These are phyloP conservation scores for Sinocyclocheilus maitianheensis DNA, from an alignment of 2,113 vertebrate genomes.

Conservation along the genomic window DNA sequence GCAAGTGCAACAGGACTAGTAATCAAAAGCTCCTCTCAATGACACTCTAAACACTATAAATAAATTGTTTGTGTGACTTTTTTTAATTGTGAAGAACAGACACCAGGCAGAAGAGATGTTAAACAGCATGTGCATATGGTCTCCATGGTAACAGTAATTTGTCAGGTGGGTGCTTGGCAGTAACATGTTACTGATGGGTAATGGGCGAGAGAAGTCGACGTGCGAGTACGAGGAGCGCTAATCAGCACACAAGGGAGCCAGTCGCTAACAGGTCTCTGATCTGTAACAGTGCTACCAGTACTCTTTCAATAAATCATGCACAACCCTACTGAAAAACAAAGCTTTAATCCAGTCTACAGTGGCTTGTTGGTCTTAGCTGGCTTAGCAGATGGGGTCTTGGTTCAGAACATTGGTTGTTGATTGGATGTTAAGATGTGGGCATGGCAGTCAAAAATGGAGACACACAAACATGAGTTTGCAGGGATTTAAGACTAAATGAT, in stretches of 20 bases:
- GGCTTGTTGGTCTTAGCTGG: neutral
- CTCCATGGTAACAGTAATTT: constrained; percentile 33
- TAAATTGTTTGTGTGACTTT: neutral
- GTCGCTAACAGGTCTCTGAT: constrained; percentile 7
- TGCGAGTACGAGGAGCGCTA: constrained; percentile 9
- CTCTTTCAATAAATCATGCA: neutral
- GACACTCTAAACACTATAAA: neutral
- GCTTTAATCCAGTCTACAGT: neutral
- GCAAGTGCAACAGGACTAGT: neutral
- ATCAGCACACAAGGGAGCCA: constrained; percentile 23
- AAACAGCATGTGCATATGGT: constrained; percentile 34
- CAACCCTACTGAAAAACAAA: neutral
- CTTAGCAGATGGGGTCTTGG: too few species aligned
- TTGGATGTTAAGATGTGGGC: too few species aligned
- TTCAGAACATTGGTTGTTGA: too few species aligned
- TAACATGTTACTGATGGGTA: constrained; percentile 30
- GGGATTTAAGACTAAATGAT: too few species aligned
- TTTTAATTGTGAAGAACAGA: neutral
- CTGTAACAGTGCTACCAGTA: constrained; percentile 4
- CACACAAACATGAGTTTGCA: too few species aligned
- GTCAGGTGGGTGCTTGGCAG: constrained; percentile 17
- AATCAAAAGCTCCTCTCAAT: neutral
- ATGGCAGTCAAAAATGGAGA: too few species aligned
- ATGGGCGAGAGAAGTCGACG: neutral
- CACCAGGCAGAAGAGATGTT: constrained; percentile 12